Evolutionary conservation across 2,797 vertebrate species (phyloP).

Genomic region (Potorous gilbertii): DNA sequence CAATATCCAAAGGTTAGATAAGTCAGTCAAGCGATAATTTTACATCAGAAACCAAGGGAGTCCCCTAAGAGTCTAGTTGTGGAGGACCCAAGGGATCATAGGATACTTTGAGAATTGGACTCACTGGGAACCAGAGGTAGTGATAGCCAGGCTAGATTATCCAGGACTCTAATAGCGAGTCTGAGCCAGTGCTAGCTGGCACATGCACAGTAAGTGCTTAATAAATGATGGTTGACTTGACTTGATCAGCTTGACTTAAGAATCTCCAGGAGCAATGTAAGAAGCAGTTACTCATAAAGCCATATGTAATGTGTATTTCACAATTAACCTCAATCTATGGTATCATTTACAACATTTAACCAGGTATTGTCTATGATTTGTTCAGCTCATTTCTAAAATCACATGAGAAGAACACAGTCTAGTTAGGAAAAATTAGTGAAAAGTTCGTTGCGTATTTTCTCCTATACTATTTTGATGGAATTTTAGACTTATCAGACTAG

Average conservation of each 20-base stretch:
- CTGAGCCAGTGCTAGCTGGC: neutral
- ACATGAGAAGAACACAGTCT: conserved; percentile 33
- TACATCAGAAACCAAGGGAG: neutral
- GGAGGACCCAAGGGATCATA: neutral
- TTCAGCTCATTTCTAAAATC: neutral
- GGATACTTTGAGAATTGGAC: neutral
- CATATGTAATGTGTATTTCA: neutral
- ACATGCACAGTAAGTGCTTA: neutral
- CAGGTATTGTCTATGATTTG: neutral
- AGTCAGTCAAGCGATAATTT: neutral
- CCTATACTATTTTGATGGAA: conserved; percentile 67
- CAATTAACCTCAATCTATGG: neutral
- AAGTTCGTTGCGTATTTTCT: conserved; percentile 59
- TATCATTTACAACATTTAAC: neutral
- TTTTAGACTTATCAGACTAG: conserved; percentile 70
- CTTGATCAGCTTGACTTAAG: neutral
- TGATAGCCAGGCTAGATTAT: neutral
- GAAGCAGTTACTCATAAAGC: neutral
- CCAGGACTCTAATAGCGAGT: neutral
- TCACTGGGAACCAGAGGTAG: neutral
- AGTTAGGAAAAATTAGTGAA: conserved; percentile 63
- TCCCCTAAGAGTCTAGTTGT: neutral
- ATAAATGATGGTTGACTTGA: neutral
- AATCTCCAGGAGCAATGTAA: neutral
- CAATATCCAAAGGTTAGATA: neutral